Percentiles rank a stretch among this genome's conserved stretches.
Evolutionary conservation across 1,140 invertebrate genomes (phyloP).

Genomic region (Colletes gigas): DNA sequence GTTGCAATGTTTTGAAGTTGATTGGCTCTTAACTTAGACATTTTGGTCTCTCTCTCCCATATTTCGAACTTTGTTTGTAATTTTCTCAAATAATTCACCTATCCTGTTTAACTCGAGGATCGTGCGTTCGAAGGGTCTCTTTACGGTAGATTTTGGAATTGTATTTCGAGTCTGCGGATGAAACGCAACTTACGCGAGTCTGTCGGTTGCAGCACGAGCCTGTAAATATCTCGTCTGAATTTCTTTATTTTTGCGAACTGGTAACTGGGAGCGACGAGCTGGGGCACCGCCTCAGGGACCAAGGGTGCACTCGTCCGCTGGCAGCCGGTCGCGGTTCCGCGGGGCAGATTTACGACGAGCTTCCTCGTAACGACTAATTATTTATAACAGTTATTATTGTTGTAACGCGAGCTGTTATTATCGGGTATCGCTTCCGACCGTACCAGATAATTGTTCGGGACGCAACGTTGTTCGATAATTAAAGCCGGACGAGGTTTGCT

Average conservation of each 20-base stretch:
- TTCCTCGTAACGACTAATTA: slow-evolving; percentile 26
- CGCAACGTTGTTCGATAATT: slow-evolving; percentile 35
- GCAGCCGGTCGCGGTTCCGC: neutral
- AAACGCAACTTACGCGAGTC: no score
- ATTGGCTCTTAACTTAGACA: no score
- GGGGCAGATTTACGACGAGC: slow-evolving; percentile 28
- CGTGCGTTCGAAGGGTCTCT: no score
- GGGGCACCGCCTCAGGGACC: neutral
- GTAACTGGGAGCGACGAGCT: neutral
- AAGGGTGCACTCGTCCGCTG: neutral
- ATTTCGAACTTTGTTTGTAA: no score
- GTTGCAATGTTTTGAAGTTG: no score
- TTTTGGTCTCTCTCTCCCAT: no score
- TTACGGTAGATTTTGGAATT: no score
- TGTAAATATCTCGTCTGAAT: neutral
- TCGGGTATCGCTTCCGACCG: slow-evolving; percentile 31
- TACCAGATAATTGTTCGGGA: slow-evolving; percentile 32
- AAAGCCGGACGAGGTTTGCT: slow-evolving; percentile 17
- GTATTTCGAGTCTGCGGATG: no score
- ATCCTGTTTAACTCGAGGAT: no score
- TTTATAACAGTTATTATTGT: slow-evolving; percentile 52
- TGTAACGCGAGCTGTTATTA: slow-evolving; percentile 46
- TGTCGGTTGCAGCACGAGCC: neutral
- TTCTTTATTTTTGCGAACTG: neutral
- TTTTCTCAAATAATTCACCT: no score